These are phyloP conservation scores for Pipistrellus pygmaeus DNA, from an alignment of 2,797 vertebrate genomes.

Conservation along the genomic window DNA sequence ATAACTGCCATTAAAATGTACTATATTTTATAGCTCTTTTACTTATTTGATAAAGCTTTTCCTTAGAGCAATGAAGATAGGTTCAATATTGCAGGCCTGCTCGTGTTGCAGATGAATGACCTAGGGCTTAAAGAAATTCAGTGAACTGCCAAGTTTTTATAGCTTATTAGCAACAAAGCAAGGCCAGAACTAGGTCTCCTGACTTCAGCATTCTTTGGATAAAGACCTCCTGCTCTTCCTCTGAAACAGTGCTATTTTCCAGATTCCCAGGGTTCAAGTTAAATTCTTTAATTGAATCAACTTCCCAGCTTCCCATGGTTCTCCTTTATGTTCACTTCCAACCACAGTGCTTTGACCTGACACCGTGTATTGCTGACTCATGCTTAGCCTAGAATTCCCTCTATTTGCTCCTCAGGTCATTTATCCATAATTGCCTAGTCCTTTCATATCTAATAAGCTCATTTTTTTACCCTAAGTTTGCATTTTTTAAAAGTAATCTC, in stretches of 20 bases:
- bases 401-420: conserved; percentile 70
- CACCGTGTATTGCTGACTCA: conserved; percentile 53
- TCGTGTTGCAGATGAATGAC: neutral
- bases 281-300: neutral
- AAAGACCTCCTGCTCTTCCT: neutral
- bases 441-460: conserved; percentile 66
- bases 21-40: conserved; percentile 27
- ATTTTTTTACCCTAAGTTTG: conserved; percentile 57
- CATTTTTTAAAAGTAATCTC: conserved; percentile 70
- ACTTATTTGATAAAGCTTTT: conserved; percentile 43
- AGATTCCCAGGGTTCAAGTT: neutral
- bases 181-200: neutral
- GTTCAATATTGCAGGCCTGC: neutral
- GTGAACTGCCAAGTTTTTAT: neutral
- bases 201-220: neutral
- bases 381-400: conserved; percentile 26
- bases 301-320: neutral
- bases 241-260: neutral
- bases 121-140: conserved; percentile 35
- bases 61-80: neutral
- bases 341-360: neutral
- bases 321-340: neutral
- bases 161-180: conserved; percentile 35
- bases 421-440: conserved; percentile 68
- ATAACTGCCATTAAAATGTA: neutral